Percentiles rank a stretch among this genome's conserved stretches.
These are phyloP conservation scores for Xerus inauris DNA, from an alignment of 2,113 vertebrate genomes.

Conservation along the genomic window DNA sequence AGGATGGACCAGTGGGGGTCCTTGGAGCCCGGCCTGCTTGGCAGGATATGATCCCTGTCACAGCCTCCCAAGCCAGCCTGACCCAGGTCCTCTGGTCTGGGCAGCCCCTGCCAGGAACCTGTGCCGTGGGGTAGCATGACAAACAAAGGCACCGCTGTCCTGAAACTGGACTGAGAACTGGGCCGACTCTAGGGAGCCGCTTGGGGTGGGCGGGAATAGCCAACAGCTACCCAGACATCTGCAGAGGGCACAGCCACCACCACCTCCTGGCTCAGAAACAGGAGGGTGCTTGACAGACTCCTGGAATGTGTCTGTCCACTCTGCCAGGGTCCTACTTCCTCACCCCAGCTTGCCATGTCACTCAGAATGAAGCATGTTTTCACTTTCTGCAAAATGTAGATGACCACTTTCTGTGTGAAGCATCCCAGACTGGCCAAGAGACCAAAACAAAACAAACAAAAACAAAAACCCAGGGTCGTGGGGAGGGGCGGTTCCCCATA, in stretches of 20 bases:
- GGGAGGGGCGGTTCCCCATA: no score
- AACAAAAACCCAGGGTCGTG: background rate
- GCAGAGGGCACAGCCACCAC: rapidly evolving
- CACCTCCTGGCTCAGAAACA: background rate
- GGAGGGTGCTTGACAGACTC: background rate
- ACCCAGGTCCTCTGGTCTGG: rapidly evolving
- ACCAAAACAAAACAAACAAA: background rate
- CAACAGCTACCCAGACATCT: constrained; percentile 70
- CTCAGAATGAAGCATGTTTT: rapidly evolving
- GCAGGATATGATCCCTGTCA: background rate
- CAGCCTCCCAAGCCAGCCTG: background rate
- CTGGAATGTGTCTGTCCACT: rapidly evolving
- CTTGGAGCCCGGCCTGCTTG: background rate
- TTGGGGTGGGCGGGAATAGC: background rate
- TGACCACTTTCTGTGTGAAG: background rate
- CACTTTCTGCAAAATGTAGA: no score
- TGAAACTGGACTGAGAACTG: constrained; percentile 67
- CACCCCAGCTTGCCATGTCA: background rate
- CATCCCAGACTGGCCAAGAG: background rate
- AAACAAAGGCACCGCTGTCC: constrained; percentile 68
- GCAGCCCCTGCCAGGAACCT: background rate
- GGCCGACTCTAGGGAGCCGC: background rate
- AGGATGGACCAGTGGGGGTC: background rate
- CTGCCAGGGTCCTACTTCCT: no score
- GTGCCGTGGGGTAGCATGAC: constrained; percentile 66